Evolutionary conservation across 1,140 invertebrate genomes (phyloP).

Genomic region (Drosophila setifemur): DNA sequence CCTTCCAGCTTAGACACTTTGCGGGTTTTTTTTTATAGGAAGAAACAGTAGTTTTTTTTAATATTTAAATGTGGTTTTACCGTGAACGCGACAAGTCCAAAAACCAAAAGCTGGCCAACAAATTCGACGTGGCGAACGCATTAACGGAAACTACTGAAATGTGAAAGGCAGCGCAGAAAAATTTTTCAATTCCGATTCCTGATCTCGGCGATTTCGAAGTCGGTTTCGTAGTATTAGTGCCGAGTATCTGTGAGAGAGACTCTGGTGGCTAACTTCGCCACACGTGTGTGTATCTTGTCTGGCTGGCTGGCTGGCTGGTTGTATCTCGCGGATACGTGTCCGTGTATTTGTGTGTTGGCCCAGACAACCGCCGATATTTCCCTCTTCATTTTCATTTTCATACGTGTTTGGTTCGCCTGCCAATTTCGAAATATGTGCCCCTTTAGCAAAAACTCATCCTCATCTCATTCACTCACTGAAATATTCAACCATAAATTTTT

Average conservation of each 20-base stretch:
- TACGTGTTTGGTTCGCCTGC: conserved; percentile 28
- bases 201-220: conserved; percentile 44
- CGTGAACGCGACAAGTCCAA: conserved; percentile 16
- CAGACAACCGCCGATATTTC: conserved; percentile 43
- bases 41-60: not conserved
- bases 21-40: not conserved
- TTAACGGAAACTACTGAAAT: conserved; percentile 80
- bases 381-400: conserved; percentile 20
- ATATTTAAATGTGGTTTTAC: conserved; percentile 19
- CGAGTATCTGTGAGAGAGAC: conserved; percentile 37
- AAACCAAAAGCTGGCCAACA: conserved; percentile 20
- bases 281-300: conserved; percentile 32
- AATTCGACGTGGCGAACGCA: conserved; percentile 67
- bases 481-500: conserved; percentile 37
- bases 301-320: too few species aligned
- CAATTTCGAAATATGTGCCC: conserved; percentile 71
- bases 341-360: conserved; percentile 50
- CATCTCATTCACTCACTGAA: conserved; percentile 15
- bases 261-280: conserved; percentile 44
- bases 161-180: conserved; percentile 71
- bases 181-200: conserved; percentile 71
- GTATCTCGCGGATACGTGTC: not conserved
- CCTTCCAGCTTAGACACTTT: conserved; percentile 5
- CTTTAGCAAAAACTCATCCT: conserved; percentile 13
- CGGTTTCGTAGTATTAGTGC: not conserved